These are phyloP conservation scores for Caenorhabditis sp. DNA, from an alignment of 2,888 invertebrate species.

Conservation along the genomic window DNA sequence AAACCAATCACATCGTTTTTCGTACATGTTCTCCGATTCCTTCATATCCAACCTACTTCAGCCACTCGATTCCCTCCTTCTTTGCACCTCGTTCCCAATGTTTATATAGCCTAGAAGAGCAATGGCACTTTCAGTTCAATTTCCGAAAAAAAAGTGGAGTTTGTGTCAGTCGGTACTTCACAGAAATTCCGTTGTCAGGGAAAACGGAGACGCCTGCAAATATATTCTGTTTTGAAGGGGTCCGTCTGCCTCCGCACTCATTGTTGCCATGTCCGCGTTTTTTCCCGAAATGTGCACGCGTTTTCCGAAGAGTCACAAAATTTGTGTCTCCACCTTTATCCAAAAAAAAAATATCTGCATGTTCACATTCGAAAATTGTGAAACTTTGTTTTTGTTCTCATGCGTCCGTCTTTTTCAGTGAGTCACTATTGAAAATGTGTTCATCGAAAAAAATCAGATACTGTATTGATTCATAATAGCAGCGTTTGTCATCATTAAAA, in stretches of 20 bases:
- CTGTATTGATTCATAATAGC: no score
- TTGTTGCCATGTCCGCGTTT: constrained; percentile 28
- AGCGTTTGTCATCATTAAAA: no score
- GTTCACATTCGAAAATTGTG: no score
- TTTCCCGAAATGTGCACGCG: constrained; percentile 2
- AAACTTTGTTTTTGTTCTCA: no score
- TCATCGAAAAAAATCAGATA: no score
- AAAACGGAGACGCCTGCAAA: constrained; percentile 37
- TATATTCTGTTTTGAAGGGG: constrained; percentile 24
- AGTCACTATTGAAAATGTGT: no score
- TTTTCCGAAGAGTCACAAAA: not conserved
- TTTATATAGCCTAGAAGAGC: not conserved
- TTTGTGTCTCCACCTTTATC: no score
- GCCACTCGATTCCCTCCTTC: not conserved
- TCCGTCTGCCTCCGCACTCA: not conserved
- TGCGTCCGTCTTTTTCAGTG: no score
- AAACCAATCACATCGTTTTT: not conserved
- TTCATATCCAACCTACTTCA: not conserved
- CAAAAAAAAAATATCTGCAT: no score
- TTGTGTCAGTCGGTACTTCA: not conserved
- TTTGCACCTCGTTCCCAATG: not conserved
- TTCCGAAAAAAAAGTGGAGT: constrained; percentile 4
- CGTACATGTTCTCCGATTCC: constrained; percentile 9
- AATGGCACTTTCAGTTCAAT: not conserved
- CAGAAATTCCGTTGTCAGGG: constrained; percentile 34